Evolutionary conservation across 2,113 vertebrate genomes (phyloP).

Genomic region (Cercocebus atys): DNA sequence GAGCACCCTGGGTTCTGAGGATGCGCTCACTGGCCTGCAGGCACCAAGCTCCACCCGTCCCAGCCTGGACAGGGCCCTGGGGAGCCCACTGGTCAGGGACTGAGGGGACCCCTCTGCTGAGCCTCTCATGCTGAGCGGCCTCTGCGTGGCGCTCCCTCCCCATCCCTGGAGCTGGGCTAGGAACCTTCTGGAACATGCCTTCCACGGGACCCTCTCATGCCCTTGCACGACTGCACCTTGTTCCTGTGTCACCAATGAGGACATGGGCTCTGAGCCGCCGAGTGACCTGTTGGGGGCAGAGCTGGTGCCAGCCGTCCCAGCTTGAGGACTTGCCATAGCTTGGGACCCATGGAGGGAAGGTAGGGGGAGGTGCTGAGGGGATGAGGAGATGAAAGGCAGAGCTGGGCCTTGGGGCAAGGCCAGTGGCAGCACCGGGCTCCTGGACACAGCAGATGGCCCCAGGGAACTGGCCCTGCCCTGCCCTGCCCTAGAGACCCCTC

Average conservation of each 20-base stretch:
- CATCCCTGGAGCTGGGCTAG: not conserved
- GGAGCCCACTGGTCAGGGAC: not conserved
- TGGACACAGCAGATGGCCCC: not conserved
- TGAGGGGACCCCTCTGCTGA: rapidly evolving
- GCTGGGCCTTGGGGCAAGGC: not conserved
- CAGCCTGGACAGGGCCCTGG: not conserved
- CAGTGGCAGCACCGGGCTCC: not conserved
- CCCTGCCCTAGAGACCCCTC: no score
- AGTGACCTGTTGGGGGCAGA: not conserved
- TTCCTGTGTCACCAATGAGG: not conserved
- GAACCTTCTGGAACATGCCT: not conserved
- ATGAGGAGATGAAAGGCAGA: not conserved
- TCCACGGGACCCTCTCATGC: no score
- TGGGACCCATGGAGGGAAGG: not conserved
- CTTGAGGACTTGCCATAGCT: not conserved
- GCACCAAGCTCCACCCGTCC: not conserved
- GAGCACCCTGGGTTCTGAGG: no score
- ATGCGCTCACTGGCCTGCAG: not conserved
- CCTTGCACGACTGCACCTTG: not conserved
- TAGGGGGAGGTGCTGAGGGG: no score
- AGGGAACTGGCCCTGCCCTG: no score
- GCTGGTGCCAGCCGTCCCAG: not conserved
- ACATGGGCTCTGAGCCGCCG: not conserved
- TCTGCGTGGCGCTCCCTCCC: no score
- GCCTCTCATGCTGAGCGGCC: no score